Evolutionary conservation across 1,140 invertebrate genomes (phyloP).

Genomic region (Sycobia sp.): DNA sequence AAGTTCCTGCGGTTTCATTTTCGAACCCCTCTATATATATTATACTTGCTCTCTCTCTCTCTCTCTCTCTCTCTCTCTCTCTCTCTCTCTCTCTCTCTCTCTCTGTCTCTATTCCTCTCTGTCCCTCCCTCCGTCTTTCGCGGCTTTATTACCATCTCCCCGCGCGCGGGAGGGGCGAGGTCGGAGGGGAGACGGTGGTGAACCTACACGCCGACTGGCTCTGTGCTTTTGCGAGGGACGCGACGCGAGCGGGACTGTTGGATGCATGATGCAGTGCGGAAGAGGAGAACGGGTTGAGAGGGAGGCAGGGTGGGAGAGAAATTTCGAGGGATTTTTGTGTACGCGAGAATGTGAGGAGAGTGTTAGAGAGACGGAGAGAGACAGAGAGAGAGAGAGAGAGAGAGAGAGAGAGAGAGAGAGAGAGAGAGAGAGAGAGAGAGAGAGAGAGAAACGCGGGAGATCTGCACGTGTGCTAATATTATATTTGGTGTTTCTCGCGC

Average conservation of each 20-base stretch:
- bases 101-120: too few species aligned
- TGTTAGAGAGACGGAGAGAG: background rate
- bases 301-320: too few species aligned
- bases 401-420: background rate
- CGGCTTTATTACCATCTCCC: slow-evolving; percentile 17
- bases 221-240: too few species aligned
- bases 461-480: too few species aligned
- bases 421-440: background rate
- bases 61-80: too few species aligned
- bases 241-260: too few species aligned
- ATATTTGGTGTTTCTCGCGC: too few species aligned
- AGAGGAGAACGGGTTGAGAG: too few species aligned
- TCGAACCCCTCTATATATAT: slow-evolving; percentile 11
- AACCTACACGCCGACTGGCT: too few species aligned
- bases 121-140: background rate
- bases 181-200: background rate
- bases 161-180: background rate
- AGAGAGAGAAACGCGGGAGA: background rate
- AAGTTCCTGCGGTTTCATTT: slow-evolving; percentile 26
- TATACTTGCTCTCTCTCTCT: too few species aligned
- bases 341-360: background rate
- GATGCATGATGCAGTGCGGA: too few species aligned
- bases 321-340: too few species aligned
- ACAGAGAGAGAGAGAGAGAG: background rate
- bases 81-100: background rate